Conservation (phyloP, 92 coral and sea anemone species). For the Epizoanthus illoricatus region DNA sequence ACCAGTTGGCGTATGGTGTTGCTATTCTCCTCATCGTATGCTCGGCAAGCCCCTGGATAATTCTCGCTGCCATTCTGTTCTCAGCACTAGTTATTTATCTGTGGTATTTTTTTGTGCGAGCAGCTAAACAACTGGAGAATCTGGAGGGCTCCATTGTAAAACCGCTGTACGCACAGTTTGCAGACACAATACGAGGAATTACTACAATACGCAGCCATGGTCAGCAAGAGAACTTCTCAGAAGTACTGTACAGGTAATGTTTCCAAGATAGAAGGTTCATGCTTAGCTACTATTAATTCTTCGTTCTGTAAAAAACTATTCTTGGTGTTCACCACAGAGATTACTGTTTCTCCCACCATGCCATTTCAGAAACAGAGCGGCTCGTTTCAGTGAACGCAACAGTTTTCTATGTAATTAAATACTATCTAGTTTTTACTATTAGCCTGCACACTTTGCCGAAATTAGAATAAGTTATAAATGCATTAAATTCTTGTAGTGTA, state of each 20-base stretch:
- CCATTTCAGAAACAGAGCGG: too few relatives aligned
- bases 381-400: too few relatives aligned
- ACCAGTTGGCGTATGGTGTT: neutral
- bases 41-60: slow-evolving; percentile 2
- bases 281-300: neutral
- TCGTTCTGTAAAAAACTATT: neutral
- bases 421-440: too few relatives aligned
- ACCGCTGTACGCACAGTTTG: neutral
- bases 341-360: too few relatives aligned
- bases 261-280: too few relatives aligned
- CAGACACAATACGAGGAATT: slow-evolving; percentile 22
- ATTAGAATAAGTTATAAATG: too few relatives aligned
- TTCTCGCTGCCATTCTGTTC: slow-evolving; percentile 1
- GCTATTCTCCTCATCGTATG: neutral
- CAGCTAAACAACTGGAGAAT: neutral
- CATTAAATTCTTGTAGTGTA: too few relatives aligned
- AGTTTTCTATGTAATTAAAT: too few relatives aligned
- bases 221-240: neutral
- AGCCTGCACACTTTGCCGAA: too few relatives aligned
- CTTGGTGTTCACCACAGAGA: neutral
- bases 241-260: neutral
- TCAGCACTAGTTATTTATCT: neutral
- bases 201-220: slow-evolving; percentile 8
- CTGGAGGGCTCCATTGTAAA: neutral
- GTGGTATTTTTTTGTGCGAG: neutral